phyloP scores from a whole-genome alignment of 2,797 vertebrate species.

The Sylvia borin region DNA sequence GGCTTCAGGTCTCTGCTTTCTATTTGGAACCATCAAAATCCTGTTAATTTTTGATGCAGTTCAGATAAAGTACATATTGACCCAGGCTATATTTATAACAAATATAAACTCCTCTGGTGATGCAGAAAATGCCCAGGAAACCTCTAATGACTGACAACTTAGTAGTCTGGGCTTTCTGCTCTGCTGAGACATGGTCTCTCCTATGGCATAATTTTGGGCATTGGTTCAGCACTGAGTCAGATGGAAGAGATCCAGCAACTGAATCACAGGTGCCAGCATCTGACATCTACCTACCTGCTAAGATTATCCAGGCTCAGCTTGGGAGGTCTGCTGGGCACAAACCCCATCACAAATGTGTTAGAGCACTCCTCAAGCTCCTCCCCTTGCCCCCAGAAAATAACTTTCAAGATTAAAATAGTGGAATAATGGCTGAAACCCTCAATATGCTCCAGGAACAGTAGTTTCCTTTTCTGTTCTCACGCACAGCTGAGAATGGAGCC shows the following conservation, averaged over 20 bases:
- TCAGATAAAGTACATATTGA: not conserved
- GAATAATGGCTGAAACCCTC: not conserved
- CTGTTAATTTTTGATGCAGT: accelerated
- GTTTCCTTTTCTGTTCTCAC: not conserved
- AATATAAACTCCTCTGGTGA: accelerated
- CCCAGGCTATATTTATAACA: not conserved
- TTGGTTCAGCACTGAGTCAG: not conserved
- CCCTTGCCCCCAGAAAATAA: accelerated
- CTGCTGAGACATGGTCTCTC: not conserved
- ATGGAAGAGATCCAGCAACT: not conserved
- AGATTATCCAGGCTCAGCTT: not conserved
- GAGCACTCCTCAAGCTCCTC: not conserved
- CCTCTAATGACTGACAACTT: not conserved
- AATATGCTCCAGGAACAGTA: not conserved
- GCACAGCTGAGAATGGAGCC: not conserved
- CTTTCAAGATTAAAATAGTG: not conserved
- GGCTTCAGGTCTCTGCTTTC: accelerated
- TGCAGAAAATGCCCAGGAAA: not conserved
- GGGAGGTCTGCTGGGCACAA: not conserved
- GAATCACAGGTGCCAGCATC: not conserved
- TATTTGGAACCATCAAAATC: not conserved
- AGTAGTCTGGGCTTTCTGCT: not conserved
- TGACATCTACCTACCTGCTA: not conserved
- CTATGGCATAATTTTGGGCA: accelerated
- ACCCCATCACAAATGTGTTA: too few species aligned